phyloP scores from a whole-genome alignment of 2,113 vertebrate species.

The Gasterosteus aculeatus region DNA sequence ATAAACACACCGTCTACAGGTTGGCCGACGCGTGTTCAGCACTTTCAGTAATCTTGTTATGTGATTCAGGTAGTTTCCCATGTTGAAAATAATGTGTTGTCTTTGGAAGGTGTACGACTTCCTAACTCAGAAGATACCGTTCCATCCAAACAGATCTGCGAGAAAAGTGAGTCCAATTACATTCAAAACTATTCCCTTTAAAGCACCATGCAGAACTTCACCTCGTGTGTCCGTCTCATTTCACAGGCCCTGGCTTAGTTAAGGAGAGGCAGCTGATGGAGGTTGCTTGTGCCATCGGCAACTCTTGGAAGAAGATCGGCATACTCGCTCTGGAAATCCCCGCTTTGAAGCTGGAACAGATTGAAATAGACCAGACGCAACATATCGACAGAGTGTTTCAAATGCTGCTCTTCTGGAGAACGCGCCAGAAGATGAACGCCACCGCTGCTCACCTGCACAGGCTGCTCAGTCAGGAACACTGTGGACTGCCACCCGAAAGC shows the following conservation, averaged over 20 bases:
- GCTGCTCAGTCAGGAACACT: constrained; percentile 66
- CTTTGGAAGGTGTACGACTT: neutral
- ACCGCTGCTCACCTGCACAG: constrained; percentile 70
- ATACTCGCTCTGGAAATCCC: constrained; percentile 65
- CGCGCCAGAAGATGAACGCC: constrained; percentile 60
- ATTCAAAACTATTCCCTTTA: neutral
- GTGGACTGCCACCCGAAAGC: constrained; percentile 48
- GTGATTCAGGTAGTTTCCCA: neutral
- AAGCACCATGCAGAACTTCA: neutral
- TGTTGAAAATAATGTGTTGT: neutral
- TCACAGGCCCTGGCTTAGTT: constrained; percentile 58
- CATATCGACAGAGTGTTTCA: constrained; percentile 73
- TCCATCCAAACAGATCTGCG: constrained; percentile 42
- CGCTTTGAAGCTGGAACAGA: constrained; percentile 74
- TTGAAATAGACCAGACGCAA: constrained; percentile 68
- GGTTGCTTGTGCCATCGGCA: constrained; percentile 68
- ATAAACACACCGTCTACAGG: constrained; percentile 31
- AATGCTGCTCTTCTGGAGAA: constrained; percentile 74
- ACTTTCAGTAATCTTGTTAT: neutral
- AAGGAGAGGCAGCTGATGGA: constrained; percentile 80
- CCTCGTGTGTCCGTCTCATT: neutral
- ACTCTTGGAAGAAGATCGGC: constrained; percentile 76
- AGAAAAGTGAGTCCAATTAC: constrained; percentile 43
- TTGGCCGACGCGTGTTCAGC: constrained; percentile 20
- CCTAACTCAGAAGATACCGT: constrained; percentile 13